Evolutionary conservation across 1,140 invertebrate genomes (phyloP), one percentile per base, ranked within the genome.

Genomic region (Euborellia annulipes): DNA sequence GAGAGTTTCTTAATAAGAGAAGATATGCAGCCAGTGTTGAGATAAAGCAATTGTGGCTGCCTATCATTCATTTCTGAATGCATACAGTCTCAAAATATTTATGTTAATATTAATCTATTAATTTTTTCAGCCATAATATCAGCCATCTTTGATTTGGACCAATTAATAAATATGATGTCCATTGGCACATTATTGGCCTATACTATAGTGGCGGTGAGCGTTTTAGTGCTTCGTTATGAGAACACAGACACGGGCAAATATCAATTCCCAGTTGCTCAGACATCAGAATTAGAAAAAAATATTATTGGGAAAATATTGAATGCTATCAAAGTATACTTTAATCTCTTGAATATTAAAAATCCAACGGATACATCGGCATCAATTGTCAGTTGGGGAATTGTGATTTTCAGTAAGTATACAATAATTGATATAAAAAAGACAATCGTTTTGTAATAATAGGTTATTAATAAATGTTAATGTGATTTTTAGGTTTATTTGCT

Each of bases 401-500:
- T 9, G 18, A 22, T 38, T 44, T 55, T 27, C 40, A 48, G 51
- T 52, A 47, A 37, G 49, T 51, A 14, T 40, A 39, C 13, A 22
- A 13, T 3, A 42, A 22, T 2, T 19, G 19, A 3, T 18, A 36
- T 14, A 21, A 30, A 3, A 9, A 19, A n/a, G n/a, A n/a, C n/a
- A n/a, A n/a, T n/a, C n/a, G n/a, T n/a, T n/a, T n/a, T n/a, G n/a
- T n/a, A n/a, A n/a, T n/a, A n/a, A n/a, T n/a, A n/a, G n/a, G n/a
- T n/a, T n/a, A n/a, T n/a, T n/a, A n/a, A n/a, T n/a, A n/a, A n/a
- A n/a, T n/a, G n/a, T n/a, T n/a, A n/a, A n/a, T n/a, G n/a, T 8
- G 2, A 16, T 0, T 37, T 27, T 2, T 30, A 18, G n/a, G 36
- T 47, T 58, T 58, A 57, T 45, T 62, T 36, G 21, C 59, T 19